Evolutionary conservation across 37 sponge, comb jelly and placozoan genomes (phyloP), one percentile per base, ranked within the genome.

Genomic region (Oopsacas minuta): DNA sequence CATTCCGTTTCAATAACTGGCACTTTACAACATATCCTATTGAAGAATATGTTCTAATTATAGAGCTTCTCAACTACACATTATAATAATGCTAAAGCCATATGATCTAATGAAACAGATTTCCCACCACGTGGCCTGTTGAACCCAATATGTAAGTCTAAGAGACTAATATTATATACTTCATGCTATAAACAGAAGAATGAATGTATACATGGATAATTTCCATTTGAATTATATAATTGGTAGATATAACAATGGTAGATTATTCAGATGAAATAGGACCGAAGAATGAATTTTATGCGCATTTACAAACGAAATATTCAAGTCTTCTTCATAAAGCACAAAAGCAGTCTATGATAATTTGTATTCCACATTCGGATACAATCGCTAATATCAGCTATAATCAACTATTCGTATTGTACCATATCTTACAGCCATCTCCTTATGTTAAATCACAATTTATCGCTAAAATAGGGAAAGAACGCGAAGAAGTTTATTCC

Each of bases 181-280:
- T 8, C 15, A 15, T 42, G 49, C 49, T 42, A 42, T 42, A 42
- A 15, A 42, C 15, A 15, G 15, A 42, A 8, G 49, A 42, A 42
- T 42, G 8, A 15, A 42, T 42, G 12, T 42, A 42, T 42, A 42
- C 8, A 42, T 42, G 49, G 49, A 8, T 42, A 8, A 42, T 42
- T 15, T 42, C 49, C 75, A 61, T 61, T 61, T 20, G 28, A 46
- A 46, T 46, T 46, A 3, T 61, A 5, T 3, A 25, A 61, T 34
- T 10, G 75, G 28, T 61, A 25, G 30, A 15, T 15, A 42, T 42
- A 3, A 46, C 51, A 46, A 61, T 61, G 75, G 75, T 61, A n/a
- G 75, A 61, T 61, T 61, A 32, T 61, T 61, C 75, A 61, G 75
- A 61, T 12, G 75, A 61, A 61, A 7, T 61, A 5, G 75, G 75